phyloP scores from a whole-genome alignment of 2,888 invertebrate species.

The Himalopsyche anomala region DNA sequence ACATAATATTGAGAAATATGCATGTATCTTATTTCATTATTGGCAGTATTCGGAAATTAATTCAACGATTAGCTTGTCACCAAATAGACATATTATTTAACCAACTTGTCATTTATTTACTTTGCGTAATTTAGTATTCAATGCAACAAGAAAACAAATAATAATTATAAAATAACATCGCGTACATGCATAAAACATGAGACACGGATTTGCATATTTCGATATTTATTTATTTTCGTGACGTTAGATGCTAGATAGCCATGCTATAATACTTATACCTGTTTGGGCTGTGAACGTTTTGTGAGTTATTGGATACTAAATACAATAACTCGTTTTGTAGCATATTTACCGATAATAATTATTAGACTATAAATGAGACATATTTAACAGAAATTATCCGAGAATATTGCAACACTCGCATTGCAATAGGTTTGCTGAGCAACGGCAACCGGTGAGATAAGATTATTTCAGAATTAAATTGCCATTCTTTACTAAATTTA shows the following conservation, averaged over 20 bases:
- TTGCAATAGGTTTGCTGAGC: not conserved
- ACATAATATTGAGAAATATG: too few species aligned
- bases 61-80: not conserved
- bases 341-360: conserved; percentile 25
- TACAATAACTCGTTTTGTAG: not conserved
- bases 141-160: conserved; percentile 7
- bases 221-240: conserved; percentile 41
- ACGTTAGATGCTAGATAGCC: conserved; percentile 24
- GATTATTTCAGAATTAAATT: conserved; percentile 22
- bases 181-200: conserved; percentile 32
- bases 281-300: not conserved
- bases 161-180: conserved; percentile 20
- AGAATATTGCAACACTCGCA: conserved; percentile 2
- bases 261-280: not conserved
- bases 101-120: not conserved
- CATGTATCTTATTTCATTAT: too few species aligned
- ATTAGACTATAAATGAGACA: conserved; percentile 42
- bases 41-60: not conserved
- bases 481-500: not conserved
- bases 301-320: conserved; percentile 8
- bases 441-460: not conserved
- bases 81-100: conserved; percentile 1
- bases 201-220: conserved; percentile 29
- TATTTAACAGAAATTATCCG: conserved; percentile 10
- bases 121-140: not conserved